phyloP scores from a whole-genome alignment of 2,113 vertebrate genomes.

The Macrotus californicus region DNA sequence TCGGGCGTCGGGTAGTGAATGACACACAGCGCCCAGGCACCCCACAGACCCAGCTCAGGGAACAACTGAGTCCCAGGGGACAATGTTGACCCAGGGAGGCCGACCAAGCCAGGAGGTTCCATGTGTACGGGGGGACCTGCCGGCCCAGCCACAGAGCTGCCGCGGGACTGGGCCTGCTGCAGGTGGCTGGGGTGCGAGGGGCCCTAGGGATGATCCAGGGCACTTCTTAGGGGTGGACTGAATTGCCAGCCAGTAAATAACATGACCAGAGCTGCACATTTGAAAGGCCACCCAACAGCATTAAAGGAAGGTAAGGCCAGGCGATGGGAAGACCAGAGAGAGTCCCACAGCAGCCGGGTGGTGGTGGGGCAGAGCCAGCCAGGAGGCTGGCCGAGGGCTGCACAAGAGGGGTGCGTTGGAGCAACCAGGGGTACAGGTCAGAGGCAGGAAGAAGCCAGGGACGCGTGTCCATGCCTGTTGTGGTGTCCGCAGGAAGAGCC shows the following conservation, averaged over 20 bases:
- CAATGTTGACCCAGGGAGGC: background rate
- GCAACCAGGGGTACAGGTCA: fast-evolving
- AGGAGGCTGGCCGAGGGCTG: background rate
- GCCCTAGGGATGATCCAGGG: background rate
- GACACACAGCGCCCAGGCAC: background rate
- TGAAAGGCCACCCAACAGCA: background rate
- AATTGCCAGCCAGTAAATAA: background rate
- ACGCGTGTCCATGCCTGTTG: too few species aligned
- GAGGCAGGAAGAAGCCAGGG: background rate
- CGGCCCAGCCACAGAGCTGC: background rate
- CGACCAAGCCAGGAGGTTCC: fast-evolving
- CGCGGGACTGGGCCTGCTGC: background rate
- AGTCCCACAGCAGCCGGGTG: background rate
- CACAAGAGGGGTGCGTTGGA: fast-evolving
- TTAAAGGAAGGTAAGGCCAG: background rate
- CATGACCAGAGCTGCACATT: background rate
- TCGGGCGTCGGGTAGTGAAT: background rate
- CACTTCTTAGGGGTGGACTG: background rate
- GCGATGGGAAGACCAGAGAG: background rate
- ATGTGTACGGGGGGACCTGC: background rate
- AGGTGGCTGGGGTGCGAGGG: too few species aligned
- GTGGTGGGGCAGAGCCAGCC: background rate
- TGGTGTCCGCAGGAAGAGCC: background rate
- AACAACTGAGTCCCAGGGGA: background rate
- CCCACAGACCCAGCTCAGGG: background rate